These are phyloP conservation scores for Pyxicephalus adspersus DNA, from an alignment of 2,113 vertebrate species.

Conservation along the genomic window DNA sequence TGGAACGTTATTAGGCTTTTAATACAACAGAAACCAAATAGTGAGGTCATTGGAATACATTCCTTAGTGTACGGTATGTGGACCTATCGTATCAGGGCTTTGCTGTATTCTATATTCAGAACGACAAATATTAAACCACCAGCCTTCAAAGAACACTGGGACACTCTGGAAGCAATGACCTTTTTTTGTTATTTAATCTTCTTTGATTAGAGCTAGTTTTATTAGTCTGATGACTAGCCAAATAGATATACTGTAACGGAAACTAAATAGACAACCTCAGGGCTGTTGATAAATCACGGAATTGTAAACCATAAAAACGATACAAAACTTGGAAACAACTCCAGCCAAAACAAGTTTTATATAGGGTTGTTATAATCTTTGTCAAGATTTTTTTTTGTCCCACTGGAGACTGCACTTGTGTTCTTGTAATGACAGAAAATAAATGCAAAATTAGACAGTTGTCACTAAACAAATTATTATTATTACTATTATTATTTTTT, in stretches of 20 bases:
- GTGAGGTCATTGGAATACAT: background rate
- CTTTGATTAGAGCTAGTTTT: slow-evolving; percentile 11
- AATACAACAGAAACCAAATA: background rate
- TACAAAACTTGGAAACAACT: background rate
- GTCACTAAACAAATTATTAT: too few relatives aligned
- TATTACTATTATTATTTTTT: too few relatives aligned
- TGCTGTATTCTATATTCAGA: background rate
- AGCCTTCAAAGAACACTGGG: background rate
- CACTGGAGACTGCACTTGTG: too few relatives aligned
- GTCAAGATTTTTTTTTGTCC: too few relatives aligned
- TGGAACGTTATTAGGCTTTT: background rate
- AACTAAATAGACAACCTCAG: slow-evolving; percentile 4
- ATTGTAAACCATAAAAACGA: background rate
- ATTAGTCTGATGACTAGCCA: background rate
- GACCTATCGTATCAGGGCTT: background rate
- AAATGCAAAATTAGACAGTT: too few relatives aligned
- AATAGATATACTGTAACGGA: slow-evolving; percentile 24
- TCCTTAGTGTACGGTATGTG: background rate
- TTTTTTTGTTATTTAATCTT: slow-evolving; percentile 22
- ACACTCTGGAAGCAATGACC: slow-evolving; percentile 5
- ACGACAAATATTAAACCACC: background rate
- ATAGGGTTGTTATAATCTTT: too few relatives aligned
- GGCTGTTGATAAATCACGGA: background rate
- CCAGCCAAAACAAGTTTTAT: too few relatives aligned
- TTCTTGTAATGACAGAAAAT: too few relatives aligned